Evolutionary conservation across 1,140 invertebrate species (phyloP).

Genomic region (Pararge aegeria): DNA sequence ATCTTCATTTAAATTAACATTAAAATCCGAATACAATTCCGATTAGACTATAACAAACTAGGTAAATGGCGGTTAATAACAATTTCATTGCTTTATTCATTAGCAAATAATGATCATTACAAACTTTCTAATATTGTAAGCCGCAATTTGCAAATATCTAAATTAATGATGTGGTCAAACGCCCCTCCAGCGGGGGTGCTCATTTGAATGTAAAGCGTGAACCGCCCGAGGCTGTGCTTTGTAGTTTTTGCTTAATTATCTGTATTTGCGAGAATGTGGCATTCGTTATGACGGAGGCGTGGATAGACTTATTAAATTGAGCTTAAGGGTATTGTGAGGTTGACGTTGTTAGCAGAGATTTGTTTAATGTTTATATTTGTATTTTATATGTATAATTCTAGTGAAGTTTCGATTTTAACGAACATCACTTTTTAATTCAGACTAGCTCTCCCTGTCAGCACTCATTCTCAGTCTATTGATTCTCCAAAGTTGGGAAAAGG

Average conservation of each 20-base stretch:
- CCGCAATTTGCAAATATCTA: conserved; percentile 23
- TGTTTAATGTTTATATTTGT: not conserved
- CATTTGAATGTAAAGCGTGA: conserved; percentile 61
- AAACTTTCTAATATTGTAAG: conserved; percentile 18
- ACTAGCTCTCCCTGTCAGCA: too few relatives aligned
- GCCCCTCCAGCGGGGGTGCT: conserved; percentile 46
- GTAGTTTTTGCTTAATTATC: conserved; percentile 69
- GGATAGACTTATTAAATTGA: conserved; percentile 55
- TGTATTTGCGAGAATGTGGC: conserved; percentile 48
- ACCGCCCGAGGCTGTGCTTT: conserved; percentile 49
- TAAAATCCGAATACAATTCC: too few relatives aligned
- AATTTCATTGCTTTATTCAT: conserved; percentile 6
- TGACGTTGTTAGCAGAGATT: conserved; percentile 10
- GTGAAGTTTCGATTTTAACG: too few relatives aligned
- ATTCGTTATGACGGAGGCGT: conserved; percentile 57
- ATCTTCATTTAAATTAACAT: too few relatives aligned
- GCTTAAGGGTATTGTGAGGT: conserved; percentile 61
- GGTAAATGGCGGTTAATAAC: not conserved
- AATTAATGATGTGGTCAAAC: conserved; percentile 42
- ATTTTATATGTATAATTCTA: too few relatives aligned
- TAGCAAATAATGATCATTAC: conserved; percentile 9
- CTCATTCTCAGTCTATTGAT: too few relatives aligned
- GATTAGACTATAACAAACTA: not conserved
- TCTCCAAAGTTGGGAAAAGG: too few relatives aligned
- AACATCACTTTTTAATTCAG: too few relatives aligned